These are phyloP conservation scores for Epicauta chinensis DNA, from an alignment of 1,140 invertebrate species.

Conservation along the genomic window DNA sequence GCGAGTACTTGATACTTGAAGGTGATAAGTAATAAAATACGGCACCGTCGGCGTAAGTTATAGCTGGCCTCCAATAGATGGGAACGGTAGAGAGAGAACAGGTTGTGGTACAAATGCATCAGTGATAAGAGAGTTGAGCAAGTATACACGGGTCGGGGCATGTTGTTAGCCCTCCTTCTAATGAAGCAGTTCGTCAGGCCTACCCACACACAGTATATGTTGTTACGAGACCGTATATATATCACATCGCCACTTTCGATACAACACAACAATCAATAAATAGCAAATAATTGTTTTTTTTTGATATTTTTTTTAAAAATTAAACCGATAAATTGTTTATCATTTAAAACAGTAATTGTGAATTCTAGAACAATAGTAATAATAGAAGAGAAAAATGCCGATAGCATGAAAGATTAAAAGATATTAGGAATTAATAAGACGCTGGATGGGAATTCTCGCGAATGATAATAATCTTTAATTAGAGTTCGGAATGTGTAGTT, in stretches of 20 bases:
- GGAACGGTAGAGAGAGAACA: slow-evolving; percentile 25
- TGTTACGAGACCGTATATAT: slow-evolving; percentile 15
- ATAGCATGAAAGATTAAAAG: slow-evolving; percentile 28
- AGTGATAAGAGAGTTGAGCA: slow-evolving; percentile 35
- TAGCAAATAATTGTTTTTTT: too few relatives aligned
- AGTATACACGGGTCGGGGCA: slow-evolving; percentile 35
- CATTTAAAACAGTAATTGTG: neutral
- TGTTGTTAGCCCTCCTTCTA: slow-evolving; percentile 32
- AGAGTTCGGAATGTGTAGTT: slow-evolving; percentile 32
- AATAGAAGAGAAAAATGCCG: slow-evolving; percentile 24
- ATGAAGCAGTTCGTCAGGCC: slow-evolving; percentile 40
- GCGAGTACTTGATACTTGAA: slow-evolving; percentile 27
- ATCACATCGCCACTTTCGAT: slow-evolving; percentile 24
- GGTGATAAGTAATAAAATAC: slow-evolving; percentile 34
- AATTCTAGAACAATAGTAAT: slow-evolving; percentile 24
- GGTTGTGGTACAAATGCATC: slow-evolving; percentile 39
- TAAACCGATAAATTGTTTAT: too few relatives aligned
- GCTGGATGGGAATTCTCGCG: slow-evolving; percentile 28
- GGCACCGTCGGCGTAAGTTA: slow-evolving; percentile 22
- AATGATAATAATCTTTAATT: slow-evolving; percentile 34
- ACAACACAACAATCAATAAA: neutral
- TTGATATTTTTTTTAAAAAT: too few relatives aligned
- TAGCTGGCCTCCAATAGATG: slow-evolving; percentile 19
- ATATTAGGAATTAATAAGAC: slow-evolving; percentile 35
- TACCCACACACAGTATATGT: slow-evolving; percentile 28